Base-by-base conservation (phyloP, 1,140 invertebrate species). In the Archivesica marissinica region DNA sequence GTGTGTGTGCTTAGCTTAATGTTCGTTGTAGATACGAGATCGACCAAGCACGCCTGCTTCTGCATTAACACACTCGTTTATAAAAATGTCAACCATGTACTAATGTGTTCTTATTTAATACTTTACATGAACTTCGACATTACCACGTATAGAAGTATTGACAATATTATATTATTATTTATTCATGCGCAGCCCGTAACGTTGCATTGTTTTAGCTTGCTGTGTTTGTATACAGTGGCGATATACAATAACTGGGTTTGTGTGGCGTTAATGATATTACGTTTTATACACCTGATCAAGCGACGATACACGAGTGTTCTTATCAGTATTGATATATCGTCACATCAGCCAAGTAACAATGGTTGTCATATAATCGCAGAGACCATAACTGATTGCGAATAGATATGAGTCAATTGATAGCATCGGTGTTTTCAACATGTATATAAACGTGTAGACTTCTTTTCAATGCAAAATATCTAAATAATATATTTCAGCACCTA, bases 171-270 rank as follows among this genome's bases (percentile, higher is more conserved):
- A 30, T 64, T 78, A 79, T 79, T 66, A 79, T 79, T 79, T 79
- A 79, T 79, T 79, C 77, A 79, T 79, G 61, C 59, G 47, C 59
- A 66, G 33, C n/a, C n/a, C 54, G 68, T 66, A 79, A 66, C 44
- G 38, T 7, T 20, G 35, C 61, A 30, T 64, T 79, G 54, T 61
- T 79, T 79, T 68, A 44, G 17, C 20, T n/a, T 30, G 39, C 50
- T 50, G 25, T 64, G 33, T 66, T 66, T 79, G 44, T 44, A 79
- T 64, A 79, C 35, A 13, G 50, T 28, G 38, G 25, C n/a, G 2
- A 44, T 61, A 44, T 79, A 66, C 20, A 20, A 50, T 54, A 50
- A 64, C 68, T 30, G 61, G 47, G 38, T 30, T 41, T 25, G 39
- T 72, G 41, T 44, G 17, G 68, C n/a, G 68, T 72, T 72, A 72